phyloP scores from a whole-genome alignment of 2,888 invertebrate species.

The Sinhomidia bicolor region DNA sequence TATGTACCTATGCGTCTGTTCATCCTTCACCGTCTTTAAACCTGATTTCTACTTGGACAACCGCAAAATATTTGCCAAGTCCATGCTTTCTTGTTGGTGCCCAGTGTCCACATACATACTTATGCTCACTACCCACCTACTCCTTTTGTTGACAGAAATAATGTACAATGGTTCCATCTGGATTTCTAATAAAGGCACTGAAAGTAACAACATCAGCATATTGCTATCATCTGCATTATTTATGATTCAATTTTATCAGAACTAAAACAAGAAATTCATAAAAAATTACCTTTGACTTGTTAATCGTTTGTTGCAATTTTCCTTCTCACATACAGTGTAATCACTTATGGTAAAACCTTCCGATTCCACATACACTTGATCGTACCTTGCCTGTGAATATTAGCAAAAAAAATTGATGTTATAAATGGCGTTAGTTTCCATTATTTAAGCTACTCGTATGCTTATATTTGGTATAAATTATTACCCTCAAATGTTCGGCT shows the following conservation, averaged over 20 bases:
- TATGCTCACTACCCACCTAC: neutral
- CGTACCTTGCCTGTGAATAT: constrained; percentile 86
- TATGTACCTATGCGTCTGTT: no score
- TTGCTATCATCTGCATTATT: neutral
- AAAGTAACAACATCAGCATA: constrained; percentile 47
- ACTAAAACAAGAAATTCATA: neutral
- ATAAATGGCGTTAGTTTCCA: no score
- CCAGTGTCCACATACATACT: neutral
- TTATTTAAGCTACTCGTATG: no score
- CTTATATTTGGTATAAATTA: constrained; percentile 20
- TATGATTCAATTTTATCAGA: neutral
- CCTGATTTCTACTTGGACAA: no score
- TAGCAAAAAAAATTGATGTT: no score
- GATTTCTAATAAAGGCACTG: constrained; percentile 95
- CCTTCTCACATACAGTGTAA: constrained; percentile 89
- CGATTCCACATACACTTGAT: constrained; percentile 90
- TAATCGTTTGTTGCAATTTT: constrained; percentile 95
- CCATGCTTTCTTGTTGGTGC: no score
- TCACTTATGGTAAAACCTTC: constrained; percentile 93
- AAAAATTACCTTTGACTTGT: constrained; percentile 92
- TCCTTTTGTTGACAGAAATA: constrained; percentile 88
- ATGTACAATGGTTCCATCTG: constrained; percentile 95
- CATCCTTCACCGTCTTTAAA: no score
- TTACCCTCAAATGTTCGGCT: constrained; percentile 91
- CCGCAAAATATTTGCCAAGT: no score